phyloP scores from a whole-genome alignment of 2,888 invertebrate genomes.

The Neoaliturus tenellus region DNA sequence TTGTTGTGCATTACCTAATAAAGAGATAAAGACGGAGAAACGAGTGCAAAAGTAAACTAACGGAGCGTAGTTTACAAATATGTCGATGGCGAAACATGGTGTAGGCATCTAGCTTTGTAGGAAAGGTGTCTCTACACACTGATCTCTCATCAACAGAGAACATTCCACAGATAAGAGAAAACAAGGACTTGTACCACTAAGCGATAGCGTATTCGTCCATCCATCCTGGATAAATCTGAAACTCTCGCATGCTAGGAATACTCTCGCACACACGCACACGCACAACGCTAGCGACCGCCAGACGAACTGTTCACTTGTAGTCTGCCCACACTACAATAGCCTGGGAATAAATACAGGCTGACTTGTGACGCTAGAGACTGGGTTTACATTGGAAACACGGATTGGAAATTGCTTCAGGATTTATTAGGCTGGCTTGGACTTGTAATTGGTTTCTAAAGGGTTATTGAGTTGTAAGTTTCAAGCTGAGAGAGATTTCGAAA shows the following conservation, averaged over 20 bases:
- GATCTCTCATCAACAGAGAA: not conserved
- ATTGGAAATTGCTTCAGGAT: not conserved
- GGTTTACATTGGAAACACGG: not conserved
- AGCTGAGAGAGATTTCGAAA: constrained; percentile 6
- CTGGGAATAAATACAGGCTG: not conserved
- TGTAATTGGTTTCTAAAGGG: not conserved
- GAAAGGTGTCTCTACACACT: not conserved
- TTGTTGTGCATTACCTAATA: too few relatives aligned
- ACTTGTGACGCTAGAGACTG: not conserved
- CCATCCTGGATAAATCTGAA: not conserved
- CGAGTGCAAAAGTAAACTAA: too few relatives aligned
- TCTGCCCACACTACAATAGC: not conserved
- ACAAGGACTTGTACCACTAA: not conserved
- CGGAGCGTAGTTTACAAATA: too few relatives aligned
- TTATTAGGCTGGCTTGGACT: not conserved
- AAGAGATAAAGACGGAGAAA: too few relatives aligned
- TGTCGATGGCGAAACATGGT: too few relatives aligned
- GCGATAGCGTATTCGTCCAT: not conserved
- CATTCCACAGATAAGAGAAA: constrained; percentile 5
- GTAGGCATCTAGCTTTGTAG: too few relatives aligned
- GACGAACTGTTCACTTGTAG: not conserved
- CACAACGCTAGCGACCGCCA: not conserved
- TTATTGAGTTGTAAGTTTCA: not conserved
- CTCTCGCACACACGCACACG: not conserved
- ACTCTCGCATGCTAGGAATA: not conserved